These are phyloP conservation scores for Drosophila watanabei DNA, from an alignment of 1,140 invertebrate genomes.

Conservation along the genomic window DNA sequence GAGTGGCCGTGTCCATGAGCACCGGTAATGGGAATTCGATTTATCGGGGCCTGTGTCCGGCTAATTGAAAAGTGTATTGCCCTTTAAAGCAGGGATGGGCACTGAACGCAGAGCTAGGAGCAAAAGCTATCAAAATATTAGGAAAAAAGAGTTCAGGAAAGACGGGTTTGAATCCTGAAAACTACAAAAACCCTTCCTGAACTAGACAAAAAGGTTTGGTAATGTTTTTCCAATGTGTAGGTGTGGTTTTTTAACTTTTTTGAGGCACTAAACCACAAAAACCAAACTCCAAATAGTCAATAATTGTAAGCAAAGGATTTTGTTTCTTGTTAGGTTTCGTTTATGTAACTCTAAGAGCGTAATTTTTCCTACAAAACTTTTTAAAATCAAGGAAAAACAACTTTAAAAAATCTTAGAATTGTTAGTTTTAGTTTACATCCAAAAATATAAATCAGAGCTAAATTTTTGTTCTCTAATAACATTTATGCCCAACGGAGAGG, in stretches of 20 bases:
- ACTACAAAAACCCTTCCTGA: background rate
- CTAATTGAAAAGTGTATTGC: constrained; percentile 7
- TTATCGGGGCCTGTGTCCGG: constrained; percentile 7
- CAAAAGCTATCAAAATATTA: background rate
- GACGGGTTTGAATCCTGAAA: background rate
- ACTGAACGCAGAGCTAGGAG: background rate
- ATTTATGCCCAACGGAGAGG: background rate
- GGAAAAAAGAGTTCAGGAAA: background rate
- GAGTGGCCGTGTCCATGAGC: constrained; percentile 16
- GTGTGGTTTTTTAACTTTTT: too few species aligned
- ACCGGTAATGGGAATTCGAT: constrained; percentile 33
- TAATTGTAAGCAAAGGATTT: too few species aligned
- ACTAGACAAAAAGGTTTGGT: background rate
- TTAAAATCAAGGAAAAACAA: background rate
- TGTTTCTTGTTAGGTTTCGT: too few species aligned
- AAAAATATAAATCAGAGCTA: too few species aligned
- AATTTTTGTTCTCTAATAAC: background rate
- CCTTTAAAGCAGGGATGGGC: background rate
- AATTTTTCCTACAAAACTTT: background rate
- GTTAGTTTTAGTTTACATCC: too few species aligned
- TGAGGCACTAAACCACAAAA: too few species aligned
- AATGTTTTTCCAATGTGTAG: too few species aligned
- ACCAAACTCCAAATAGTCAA: too few species aligned
- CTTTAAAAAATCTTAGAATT: background rate
- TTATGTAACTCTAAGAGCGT: background rate